These are phyloP conservation scores for Porites australiensis DNA, from an alignment of 64 coral and sea anemone genomes.

Conservation along the genomic window DNA sequence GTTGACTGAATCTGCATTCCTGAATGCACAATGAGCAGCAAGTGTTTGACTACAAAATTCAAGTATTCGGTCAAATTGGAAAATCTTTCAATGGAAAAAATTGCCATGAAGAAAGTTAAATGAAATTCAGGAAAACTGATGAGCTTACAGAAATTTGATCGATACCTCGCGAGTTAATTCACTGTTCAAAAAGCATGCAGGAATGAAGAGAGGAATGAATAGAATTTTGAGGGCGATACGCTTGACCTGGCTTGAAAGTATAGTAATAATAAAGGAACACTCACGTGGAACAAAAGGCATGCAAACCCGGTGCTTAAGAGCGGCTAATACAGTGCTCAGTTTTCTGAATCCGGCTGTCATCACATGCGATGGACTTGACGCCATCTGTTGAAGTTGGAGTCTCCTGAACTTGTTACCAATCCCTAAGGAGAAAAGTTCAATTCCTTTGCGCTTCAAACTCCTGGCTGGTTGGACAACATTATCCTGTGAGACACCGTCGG, in stretches of 20 bases:
- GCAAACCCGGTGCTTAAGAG: conserved; percentile 46
- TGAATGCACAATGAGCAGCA: too few species aligned
- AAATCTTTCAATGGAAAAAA: too few species aligned
- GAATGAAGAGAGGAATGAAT: too few species aligned
- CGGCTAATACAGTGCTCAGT: conserved; percentile 10
- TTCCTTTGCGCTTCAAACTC: conserved; percentile 15
- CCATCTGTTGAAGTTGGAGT: conserved; percentile 46
- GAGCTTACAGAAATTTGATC: too few species aligned
- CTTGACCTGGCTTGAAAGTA: too few species aligned
- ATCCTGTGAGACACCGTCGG: conserved; percentile 40
- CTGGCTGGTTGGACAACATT: conserved; percentile 23
- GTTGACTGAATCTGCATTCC: too few species aligned
- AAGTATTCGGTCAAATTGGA: too few species aligned
- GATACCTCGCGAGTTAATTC: too few species aligned
- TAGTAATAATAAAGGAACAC: background rate
- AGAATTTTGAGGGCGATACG: background rate
- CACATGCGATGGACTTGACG: conserved; percentile 52
- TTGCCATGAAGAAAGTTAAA: too few species aligned
- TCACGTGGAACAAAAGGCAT: conserved; percentile 51
- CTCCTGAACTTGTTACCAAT: conserved; percentile 53
- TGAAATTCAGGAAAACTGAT: too few species aligned
- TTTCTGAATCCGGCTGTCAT: conserved; percentile 51
- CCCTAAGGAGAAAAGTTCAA: conserved; percentile 52
- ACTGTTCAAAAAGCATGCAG: too few species aligned
- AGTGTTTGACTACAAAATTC: too few species aligned